Base-by-base conservation (phyloP, 2,888 invertebrate genomes). In the Scotopteryx bipunctaria region DNA sequence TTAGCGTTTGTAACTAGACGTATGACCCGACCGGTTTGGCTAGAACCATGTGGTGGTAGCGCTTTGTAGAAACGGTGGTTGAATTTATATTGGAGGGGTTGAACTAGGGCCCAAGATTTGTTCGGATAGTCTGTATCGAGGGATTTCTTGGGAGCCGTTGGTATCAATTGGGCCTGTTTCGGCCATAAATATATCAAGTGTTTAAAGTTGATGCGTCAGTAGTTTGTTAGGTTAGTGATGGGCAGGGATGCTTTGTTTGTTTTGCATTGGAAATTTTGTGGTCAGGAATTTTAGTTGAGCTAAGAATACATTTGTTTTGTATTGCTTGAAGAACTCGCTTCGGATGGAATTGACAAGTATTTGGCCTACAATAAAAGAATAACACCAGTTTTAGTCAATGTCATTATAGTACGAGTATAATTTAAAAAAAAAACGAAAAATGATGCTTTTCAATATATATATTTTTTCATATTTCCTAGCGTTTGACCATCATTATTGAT, bases 121-220 rank as follows among this genome's bases (percentile, higher is more conserved):
- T 68, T 61, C 59, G 66, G 66, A 63, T 64, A 56, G 62, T 63
- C 64, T 63, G 75, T 76, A 81, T 78, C 67, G 68, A 48, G 70
- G 80, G 78, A 78, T 80, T 78, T 78, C 78, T 78, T 69, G 66
- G 71, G 73, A 76, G 76, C 66, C 63, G 69, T 70, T 68, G 63
- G 60, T 76, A 76, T 75, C 75, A 78, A 77, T 80, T 76, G 78
- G 69, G 64, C 60, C 67, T 76, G 76, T 71, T 69, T 66, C 57
- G 59, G 65, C 76, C 65, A 76, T 81, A 80, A 82, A 82, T 81
- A 79, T 64, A 71, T 83, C 82, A 81, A 69, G 75, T 70, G 71
- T 76, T 79, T 73, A 74, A 73, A 70, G 69, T 69, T 71, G 70
- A 71, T 41, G 46, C 35, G 3, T 36, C 31, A 25, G 31, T 36